Base-by-base conservation (phyloP, 2,797 vertebrate species). In the Artibeus jamaicensis region DNA sequence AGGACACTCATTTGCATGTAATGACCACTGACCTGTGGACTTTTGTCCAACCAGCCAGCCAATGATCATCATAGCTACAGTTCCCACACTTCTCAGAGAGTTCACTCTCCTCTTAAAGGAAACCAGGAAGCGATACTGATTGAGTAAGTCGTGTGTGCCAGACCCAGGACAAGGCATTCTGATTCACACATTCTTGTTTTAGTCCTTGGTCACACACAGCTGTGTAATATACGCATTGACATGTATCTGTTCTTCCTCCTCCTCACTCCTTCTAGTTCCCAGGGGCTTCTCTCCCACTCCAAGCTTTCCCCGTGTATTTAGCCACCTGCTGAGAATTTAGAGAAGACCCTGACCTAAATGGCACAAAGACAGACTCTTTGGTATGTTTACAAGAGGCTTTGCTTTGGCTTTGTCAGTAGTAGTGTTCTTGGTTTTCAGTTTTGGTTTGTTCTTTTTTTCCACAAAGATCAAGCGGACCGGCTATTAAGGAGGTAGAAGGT, bases 381-480 rank as follows among this genome's bases (percentile, higher is more conserved):
- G 14, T 34, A 19, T 26, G 10, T 73, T 42, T 46, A 16, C 55
- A 76, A 37, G 57, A 65, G 1, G 19, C 2, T 1, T 7, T 68
- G 21, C 7, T 91, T 44, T 79, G 6, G 7, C 68, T 65, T n/a
- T n/a, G 34, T 62, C 39, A n/a, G 4, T 19, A n/a, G 22, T n/a
- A 42, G 50, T 39, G 9, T 18, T 67, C 26, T 44, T 37, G n/a
- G 18, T 42, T 68, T 86, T 29, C 29, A 18, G 4, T 71, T n/a
- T 87, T 39, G 74, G 22, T 48, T 42, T 86, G 32, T 32, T 91
- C 2, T 84, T 91, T 59, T 46, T 24, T 93, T n/a, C n/a, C 26
- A 34, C 4, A 81, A 70, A 77, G 34, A 46, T 24, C 34, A 79
- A 24, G n/a, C 48, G 57, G 62, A 34, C 46, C 26, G 24, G n/a